These are phyloP conservation scores for Agrilus biguttatus DNA, from an alignment of 2,888 invertebrate species.

Conservation along the genomic window DNA sequence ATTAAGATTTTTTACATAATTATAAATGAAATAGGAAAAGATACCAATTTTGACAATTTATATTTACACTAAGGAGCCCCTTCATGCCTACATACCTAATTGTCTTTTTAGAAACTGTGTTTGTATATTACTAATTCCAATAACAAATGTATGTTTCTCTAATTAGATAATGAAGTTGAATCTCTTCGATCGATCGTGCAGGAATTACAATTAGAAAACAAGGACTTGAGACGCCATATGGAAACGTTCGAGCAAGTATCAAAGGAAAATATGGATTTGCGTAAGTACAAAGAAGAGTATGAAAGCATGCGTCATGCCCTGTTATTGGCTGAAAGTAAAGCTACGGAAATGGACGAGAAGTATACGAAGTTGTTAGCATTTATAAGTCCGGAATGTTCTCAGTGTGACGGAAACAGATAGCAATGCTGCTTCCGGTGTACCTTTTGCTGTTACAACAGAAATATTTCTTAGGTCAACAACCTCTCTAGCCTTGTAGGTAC, in stretches of 20 bases:
- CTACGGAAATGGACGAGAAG: constrained; percentile 54
- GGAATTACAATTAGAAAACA: constrained; percentile 44
- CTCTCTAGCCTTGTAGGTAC: too few species aligned
- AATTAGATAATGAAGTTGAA: too few species aligned
- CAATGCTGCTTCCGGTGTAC: constrained; percentile 57
- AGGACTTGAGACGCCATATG: constrained; percentile 45
- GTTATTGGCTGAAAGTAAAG: constrained; percentile 60
- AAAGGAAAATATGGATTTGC: constrained; percentile 41
- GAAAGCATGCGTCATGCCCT: constrained; percentile 44
- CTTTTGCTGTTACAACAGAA: constrained; percentile 39
- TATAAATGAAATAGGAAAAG: too few species aligned
- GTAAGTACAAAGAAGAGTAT: constrained; percentile 41
- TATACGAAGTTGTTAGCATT: constrained; percentile 59
- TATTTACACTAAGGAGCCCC: too few species aligned
- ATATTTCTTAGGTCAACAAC: constrained; percentile 13
- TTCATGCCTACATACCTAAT: too few species aligned
- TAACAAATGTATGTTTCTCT: not conserved
- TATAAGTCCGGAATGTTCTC: constrained; percentile 30
- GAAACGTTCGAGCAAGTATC: constrained; percentile 42
- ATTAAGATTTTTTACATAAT: too few species aligned
- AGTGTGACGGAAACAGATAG: constrained; percentile 49
- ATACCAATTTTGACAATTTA: too few species aligned
- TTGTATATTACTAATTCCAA: too few species aligned
- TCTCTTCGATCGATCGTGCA: too few species aligned
- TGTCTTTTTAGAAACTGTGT: too few species aligned